A percentile compares a stretch with the other conserved stretches of the same genome.
Conservation (phyloP, 2,888 invertebrate genomes). For the Rotaria socialis region DNA sequence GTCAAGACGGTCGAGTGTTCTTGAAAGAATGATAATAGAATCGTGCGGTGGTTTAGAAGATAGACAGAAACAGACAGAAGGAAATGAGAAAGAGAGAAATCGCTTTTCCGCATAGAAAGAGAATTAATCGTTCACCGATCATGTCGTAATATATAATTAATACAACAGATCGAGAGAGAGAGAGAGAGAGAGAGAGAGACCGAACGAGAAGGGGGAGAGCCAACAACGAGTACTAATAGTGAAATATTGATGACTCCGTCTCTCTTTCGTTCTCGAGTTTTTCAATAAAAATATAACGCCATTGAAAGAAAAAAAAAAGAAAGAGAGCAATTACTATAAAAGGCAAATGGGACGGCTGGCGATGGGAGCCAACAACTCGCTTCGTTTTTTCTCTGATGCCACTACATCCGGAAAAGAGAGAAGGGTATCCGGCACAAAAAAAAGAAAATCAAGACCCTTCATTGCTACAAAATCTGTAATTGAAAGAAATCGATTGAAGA, state of each 20-base stretch:
- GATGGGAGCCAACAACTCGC: background rate
- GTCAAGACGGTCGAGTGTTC: background rate
- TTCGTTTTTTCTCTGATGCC: slow-evolving; percentile 10
- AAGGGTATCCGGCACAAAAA: background rate
- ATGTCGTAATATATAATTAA: background rate
- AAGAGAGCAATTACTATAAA: slow-evolving; percentile 13
- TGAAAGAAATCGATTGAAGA: background rate
- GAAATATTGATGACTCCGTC: background rate
- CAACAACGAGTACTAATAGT: background rate
- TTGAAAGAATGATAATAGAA: slow-evolving; percentile 29
- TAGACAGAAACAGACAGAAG: background rate
- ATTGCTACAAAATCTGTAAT: background rate
- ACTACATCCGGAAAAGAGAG: slow-evolving; percentile 26
- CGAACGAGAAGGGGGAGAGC: background rate
- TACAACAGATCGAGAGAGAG: background rate
- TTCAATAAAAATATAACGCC: slow-evolving; percentile 14
- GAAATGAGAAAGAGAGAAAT: background rate
- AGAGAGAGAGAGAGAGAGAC: background rate
- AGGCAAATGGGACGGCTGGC: background rate
- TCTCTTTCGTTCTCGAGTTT: background rate
- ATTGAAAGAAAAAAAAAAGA: background rate
- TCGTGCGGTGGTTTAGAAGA: background rate
- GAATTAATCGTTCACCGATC: slow-evolving; percentile 32
- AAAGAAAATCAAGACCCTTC: slow-evolving; percentile 29
- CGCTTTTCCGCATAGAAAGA: slow-evolving; percentile 8